These are phyloP conservation scores for Camptogramma bilineatum DNA, from an alignment of 2,888 invertebrate species.

Conservation along the genomic window DNA sequence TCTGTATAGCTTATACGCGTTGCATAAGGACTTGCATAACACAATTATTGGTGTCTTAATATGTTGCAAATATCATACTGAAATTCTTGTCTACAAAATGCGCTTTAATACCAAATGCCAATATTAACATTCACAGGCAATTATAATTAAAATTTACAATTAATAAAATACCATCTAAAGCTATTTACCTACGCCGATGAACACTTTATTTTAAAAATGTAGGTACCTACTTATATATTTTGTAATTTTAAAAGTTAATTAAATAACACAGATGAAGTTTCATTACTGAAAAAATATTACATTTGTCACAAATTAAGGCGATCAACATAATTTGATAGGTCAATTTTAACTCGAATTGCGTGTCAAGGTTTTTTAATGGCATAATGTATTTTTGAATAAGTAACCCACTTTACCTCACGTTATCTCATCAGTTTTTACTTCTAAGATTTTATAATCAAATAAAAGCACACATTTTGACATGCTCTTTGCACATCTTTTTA, in stretches of 20 bases:
- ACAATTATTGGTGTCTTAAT: slow-evolving; percentile 34
- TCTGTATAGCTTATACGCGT: slow-evolving; percentile 37
- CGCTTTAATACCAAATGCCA: neutral
- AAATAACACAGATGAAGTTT: neutral
- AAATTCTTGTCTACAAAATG: slow-evolving; percentile 34
- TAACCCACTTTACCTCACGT: neutral
- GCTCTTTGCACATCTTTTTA: neutral
- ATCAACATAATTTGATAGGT: slow-evolving; percentile 11
- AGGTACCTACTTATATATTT: neutral
- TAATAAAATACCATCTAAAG: neutral
- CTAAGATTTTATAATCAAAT: neutral
- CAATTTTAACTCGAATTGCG: slow-evolving; percentile 8
- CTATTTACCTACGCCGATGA: neutral
- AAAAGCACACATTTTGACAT: neutral
- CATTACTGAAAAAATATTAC: neutral
- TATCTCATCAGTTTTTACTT: too few relatives aligned
- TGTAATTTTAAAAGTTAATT: neutral
- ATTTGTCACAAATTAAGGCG: neutral
- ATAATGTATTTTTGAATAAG: neutral
- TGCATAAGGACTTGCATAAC: slow-evolving; percentile 69
- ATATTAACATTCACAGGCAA: neutral
- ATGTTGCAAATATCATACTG: slow-evolving; percentile 34
- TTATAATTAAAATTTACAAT: neutral
- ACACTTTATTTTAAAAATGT: neutral
- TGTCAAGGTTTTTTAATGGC: slow-evolving; percentile 11